These are phyloP conservation scores for Onychomys torridus DNA, from an alignment of 2,797 vertebrate species.

Conservation along the genomic window DNA sequence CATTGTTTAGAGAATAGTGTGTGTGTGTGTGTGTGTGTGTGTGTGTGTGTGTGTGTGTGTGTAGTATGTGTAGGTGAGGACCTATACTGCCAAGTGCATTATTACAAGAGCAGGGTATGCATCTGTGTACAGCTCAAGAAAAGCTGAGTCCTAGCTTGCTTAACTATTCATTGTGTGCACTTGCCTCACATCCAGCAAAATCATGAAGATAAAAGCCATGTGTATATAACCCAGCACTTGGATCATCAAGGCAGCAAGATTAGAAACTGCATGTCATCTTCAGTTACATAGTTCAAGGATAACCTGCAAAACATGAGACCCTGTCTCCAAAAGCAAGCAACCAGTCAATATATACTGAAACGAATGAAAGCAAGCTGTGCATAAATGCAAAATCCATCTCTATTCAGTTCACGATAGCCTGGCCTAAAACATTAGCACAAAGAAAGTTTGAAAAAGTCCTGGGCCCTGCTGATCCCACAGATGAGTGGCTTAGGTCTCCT, in stretches of 20 bases:
- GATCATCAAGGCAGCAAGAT: background rate
- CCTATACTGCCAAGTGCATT: background rate
- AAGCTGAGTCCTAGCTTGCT: background rate
- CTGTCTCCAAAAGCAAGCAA: background rate
- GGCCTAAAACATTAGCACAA: background rate
- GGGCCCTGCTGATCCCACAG: background rate
- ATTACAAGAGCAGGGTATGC: background rate
- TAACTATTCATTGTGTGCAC: background rate
- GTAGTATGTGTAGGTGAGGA: background rate
- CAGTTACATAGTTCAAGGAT: background rate
- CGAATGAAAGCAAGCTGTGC: background rate
- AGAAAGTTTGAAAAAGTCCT: background rate
- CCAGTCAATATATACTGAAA: background rate
- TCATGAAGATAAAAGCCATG: background rate
- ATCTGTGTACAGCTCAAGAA: background rate
- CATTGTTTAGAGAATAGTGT: background rate
- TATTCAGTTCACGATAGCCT: background rate
- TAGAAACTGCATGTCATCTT: background rate
- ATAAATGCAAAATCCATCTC: background rate
- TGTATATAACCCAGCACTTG: background rate
- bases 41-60: no score
- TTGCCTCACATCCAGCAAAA: background rate
- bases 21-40: no score
- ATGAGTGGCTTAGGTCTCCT: background rate
- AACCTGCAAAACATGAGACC: background rate